Conservation (phyloP, 23 tunicate genomes). For the Trididemnum clinides region DNA sequence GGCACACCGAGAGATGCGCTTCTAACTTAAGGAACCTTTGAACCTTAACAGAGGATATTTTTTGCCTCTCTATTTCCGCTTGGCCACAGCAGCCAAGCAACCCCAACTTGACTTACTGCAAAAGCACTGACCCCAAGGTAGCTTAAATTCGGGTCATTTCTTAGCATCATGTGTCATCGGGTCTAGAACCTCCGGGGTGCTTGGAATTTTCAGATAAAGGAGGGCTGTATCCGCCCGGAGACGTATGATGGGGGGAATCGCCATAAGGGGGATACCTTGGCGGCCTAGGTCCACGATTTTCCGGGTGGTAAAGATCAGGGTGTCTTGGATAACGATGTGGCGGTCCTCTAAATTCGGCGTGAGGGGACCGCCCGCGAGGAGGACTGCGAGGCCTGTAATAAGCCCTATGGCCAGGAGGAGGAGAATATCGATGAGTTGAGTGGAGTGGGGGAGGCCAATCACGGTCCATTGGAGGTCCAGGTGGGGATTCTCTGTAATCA, state of each 20-base stretch:
- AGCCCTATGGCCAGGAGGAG: conserved; percentile 18
- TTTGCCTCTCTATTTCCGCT: too few relatives aligned
- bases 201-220: conserved; percentile 26
- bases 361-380: conserved; percentile 53
- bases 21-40: too few relatives aligned
- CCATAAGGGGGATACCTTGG: conserved; percentile 38
- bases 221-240: conserved; percentile 51
- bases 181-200: neutral
- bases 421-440: conserved; percentile 21
- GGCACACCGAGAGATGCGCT: too few relatives aligned
- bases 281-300: neutral
- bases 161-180: neutral
- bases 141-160: neutral
- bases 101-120: neutral
- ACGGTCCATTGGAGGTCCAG: conserved; percentile 11
- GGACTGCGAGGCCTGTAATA: conserved; percentile 45
- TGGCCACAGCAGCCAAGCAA: too few relatives aligned
- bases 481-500: conserved; percentile 52
- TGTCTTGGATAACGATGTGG: conserved; percentile 32
- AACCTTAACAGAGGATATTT: too few relatives aligned
- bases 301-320: conserved; percentile 17
- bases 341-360: conserved; percentile 33
- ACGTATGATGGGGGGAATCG: conserved; percentile 30
- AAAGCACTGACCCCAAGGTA: neutral
- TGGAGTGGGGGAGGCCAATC: conserved; percentile 21